Evolutionary conservation across 2,797 vertebrate species (phyloP), one percentile per base, ranked within the genome.

Genomic region (Serranus cabrilla): DNA sequence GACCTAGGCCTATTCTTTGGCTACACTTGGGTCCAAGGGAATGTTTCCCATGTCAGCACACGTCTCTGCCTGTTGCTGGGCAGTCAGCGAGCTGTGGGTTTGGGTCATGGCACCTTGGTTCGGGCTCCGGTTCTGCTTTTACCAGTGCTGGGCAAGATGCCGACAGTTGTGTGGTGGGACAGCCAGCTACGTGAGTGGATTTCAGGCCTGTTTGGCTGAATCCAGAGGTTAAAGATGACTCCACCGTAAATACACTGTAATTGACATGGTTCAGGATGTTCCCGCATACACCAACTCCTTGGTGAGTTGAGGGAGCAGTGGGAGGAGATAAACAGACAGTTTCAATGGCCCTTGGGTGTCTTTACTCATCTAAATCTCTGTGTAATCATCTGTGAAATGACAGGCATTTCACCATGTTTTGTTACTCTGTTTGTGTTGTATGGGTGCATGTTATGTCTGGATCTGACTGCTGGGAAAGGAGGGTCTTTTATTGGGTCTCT

Each of bases 21-120:
- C 92, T 92, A 89, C 27, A n/a, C 76, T 76, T 67, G 55, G 70
- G 81, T 92, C 84, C 76, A 69, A 75, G 80, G 78, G 79, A 89
- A 85, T 76, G 80, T 88, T 93, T 93, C 89, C 85, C 86, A 78
- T 88, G 85, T 92, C 89, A 87, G 85, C 83, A 81, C 75, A 79
- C 74, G 80, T 66, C 71, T 81, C 49, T 76, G 82, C 56, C 59
- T 70, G 66, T 77, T 90, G 78, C 80, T 49, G 63, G 72, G 51
- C 80, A 27, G 78, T 76, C 74, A 63, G 57, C 16, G 81, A 80
- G 78, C 76, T 81, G 82, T 77, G 89, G 92, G 78, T 92, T 91
- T 84, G 78, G 76, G 82, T 83, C 85, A 70, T 13, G 64, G 80
- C 82, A 83, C 76, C 76, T 76, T 17, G 49, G 74, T 85, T 81